Evolutionary conservation across 2,888 invertebrate genomes (phyloP), one percentile per base, ranked within the genome.

Genomic region (Dryococelus australis): DNA sequence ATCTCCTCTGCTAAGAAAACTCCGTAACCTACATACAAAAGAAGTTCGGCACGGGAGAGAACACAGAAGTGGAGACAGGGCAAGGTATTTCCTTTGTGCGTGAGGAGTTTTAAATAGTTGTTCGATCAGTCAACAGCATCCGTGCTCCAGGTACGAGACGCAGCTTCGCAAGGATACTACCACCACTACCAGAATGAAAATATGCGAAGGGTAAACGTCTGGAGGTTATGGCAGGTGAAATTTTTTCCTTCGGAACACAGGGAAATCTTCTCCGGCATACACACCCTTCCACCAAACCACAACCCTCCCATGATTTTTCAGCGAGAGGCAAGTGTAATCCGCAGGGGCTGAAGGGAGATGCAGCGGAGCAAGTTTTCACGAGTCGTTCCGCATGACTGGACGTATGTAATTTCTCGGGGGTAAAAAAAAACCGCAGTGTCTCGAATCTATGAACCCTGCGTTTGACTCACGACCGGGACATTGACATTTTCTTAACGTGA

Each of bases 41-140:
- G 65, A 65, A 65, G 65, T 65, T 65, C 8, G 65, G 51, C 13
- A 51, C 4, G 51, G 13, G 65, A 20, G n/a, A 16, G 65, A n/a
- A 65, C 65, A 65, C 2, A n/a, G 65, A n/a, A 1, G 65, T 5
- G 65, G 65, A 24, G n/a, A 20, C 12, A 0, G n/a, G 65, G 65
- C 13, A 6, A 65, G n/a, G 8, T 24, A 8, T n/a, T 24, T 24
- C 65, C 65, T 65, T 65, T 65, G 65, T 65, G 65, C 65, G n/a
- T 24, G 65, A 24, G 65, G 65, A 65, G 65, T 65, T 65, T 65
- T 65, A 65, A 65, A 65, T 65, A 65, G 65, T 65, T 65, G 65
- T 65, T 65, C 65, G 65, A 65, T 65, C 65, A 65, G 65, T n/a
- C 65, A 65, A 65, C 65, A 65, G 65, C 65, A 65, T 24, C 65